phyloP scores from a whole-genome alignment of 2,797 vertebrate genomes.

The Takifugu rubripes region DNA sequence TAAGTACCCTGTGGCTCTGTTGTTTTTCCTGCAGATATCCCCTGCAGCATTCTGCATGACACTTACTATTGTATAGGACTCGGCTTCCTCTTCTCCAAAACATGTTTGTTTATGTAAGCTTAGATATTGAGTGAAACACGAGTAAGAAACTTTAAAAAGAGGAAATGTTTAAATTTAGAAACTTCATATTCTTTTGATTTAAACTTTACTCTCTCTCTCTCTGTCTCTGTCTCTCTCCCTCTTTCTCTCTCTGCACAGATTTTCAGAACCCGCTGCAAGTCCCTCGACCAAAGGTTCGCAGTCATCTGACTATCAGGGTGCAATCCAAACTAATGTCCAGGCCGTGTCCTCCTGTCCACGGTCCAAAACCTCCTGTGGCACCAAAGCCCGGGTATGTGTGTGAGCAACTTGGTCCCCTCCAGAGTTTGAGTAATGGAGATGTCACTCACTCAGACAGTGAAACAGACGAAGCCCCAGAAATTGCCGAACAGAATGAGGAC shows the following conservation, averaged over 20 bases:
- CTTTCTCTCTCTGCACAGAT: conserved; percentile 70
- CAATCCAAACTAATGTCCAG: conserved; percentile 83
- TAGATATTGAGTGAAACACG: not conserved
- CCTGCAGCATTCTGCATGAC: conserved; percentile 51
- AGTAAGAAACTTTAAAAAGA: not conserved
- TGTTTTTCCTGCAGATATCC: conserved; percentile 72
- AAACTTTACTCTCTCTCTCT: conserved; percentile 15
- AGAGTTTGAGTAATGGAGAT: conserved; percentile 82
- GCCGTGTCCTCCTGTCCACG: conserved; percentile 74
- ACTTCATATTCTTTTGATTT: conserved; percentile 1
- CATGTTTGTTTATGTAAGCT: conserved; percentile 6
- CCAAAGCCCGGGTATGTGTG: conserved; percentile 85
- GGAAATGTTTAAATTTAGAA: conserved; percentile 5
- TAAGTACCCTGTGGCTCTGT: conserved; percentile 65
- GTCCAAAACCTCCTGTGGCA: conserved; percentile 88
- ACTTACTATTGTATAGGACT: conserved; percentile 38
- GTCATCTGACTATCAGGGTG: conserved; percentile 81
- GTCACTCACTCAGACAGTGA: conserved; percentile 72
- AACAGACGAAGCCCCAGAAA: conserved; percentile 48
- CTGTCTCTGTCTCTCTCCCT: conserved; percentile 23
- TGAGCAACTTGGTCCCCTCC: conserved; percentile 68
- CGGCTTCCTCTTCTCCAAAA: conserved; percentile 37
- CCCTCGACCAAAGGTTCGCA: conserved; percentile 82
- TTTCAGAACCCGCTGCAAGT: conserved; percentile 84
- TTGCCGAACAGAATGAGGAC: conserved; percentile 50